Evolutionary conservation across 2,797 vertebrate species (phyloP).

Genomic region (Austrolebias charrua): DNA sequence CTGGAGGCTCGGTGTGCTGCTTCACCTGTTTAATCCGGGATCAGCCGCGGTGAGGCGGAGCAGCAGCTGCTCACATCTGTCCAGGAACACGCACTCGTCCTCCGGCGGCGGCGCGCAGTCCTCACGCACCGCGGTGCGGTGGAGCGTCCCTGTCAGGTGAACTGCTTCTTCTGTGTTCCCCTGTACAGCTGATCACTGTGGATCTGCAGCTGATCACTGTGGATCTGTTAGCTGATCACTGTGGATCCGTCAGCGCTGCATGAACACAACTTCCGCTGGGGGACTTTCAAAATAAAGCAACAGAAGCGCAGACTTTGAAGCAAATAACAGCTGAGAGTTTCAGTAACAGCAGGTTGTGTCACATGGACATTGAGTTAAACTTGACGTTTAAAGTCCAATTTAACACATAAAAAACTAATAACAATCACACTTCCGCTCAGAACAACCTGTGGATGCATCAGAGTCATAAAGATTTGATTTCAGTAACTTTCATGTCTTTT

Average conservation of each 20-base stretch:
- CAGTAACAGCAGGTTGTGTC: neutral
- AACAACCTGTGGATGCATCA: no score
- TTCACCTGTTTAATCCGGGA: constrained; percentile 59
- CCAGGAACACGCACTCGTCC: neutral
- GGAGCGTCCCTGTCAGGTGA: neutral
- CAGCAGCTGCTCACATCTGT: constrained; percentile 66
- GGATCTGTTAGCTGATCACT: no score
- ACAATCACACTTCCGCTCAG: no score
- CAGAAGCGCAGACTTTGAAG: no score
- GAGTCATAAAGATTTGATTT: no score
- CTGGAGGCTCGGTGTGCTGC: neutral
- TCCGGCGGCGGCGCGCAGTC: neutral
- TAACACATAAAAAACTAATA: neutral
- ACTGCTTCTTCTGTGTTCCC: constrained; percentile 17
- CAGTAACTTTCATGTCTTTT: no score
- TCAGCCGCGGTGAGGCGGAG: constrained; percentile 40
- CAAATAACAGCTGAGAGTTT: no score
- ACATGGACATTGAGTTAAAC: neutral
- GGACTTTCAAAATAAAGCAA: constrained; percentile 47
- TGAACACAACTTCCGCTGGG: constrained; percentile 25
- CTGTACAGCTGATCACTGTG: constrained; percentile 33
- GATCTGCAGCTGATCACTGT: constrained; percentile 60
- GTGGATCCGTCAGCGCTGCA: constrained; percentile 10
- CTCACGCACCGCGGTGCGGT: no score
- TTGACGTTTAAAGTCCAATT: neutral